phyloP scores from a whole-genome alignment of 2,888 invertebrate species.

The Harpalus rufipes region DNA sequence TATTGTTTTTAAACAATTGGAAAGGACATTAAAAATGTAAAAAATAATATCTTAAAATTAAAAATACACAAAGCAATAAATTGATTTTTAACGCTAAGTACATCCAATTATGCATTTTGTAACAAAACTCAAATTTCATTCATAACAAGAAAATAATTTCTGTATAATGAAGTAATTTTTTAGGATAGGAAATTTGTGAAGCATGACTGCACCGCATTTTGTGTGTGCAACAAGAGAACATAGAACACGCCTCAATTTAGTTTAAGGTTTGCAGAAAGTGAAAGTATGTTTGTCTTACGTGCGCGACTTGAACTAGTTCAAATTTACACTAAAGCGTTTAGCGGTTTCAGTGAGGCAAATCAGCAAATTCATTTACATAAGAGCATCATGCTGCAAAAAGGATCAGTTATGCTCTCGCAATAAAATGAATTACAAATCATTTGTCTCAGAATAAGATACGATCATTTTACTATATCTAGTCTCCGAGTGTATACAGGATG shows the following conservation, averaged over 20 bases:
- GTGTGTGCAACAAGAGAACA: slow-evolving; percentile 36
- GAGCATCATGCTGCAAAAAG: slow-evolving; percentile 9
- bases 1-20: slow-evolving; percentile 1
- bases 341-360: slow-evolving; percentile 41
- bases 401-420: background rate
- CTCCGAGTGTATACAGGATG: too few relatives aligned
- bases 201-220: slow-evolving; percentile 26
- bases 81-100: background rate
- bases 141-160: background rate
- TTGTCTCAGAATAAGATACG: background rate
- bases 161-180: background rate
- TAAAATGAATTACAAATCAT: background rate
- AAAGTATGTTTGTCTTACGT: slow-evolving; percentile 58
- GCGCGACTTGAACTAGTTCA: slow-evolving; percentile 43
- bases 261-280: slow-evolving; percentile 54
- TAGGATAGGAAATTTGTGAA: background rate
- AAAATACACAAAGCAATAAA: too few relatives aligned
- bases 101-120: background rate
- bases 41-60: too few relatives aligned
- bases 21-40: background rate
- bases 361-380: slow-evolving; percentile 25
- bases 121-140: background rate
- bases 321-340: slow-evolving; percentile 48
- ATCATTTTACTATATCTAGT: background rate
- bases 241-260: slow-evolving; percentile 40